Evolutionary conservation across 2,888 invertebrate genomes (phyloP).

Genomic region (Loripinus fragilis): DNA sequence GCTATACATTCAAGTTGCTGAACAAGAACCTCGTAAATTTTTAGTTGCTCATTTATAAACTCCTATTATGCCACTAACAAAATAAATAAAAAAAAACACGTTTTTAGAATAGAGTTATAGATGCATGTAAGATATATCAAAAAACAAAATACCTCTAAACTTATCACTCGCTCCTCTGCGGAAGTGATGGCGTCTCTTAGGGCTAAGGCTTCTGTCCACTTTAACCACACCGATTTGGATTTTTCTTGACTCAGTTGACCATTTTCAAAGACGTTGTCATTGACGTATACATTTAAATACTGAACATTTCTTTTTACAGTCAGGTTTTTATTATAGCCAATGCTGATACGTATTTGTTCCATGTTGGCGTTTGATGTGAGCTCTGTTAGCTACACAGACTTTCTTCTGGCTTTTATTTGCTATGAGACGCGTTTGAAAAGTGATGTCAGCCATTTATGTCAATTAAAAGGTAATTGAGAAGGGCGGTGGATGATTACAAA

Average conservation of each 20-base stretch:
- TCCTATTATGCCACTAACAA: too few relatives aligned
- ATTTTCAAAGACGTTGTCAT: constrained; percentile 26
- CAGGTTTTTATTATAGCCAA: constrained; percentile 30
- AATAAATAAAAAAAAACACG: too few relatives aligned
- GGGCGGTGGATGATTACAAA: too few relatives aligned
- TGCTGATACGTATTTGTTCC: constrained; percentile 10
- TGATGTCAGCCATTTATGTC: too few relatives aligned
- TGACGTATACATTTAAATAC: constrained; percentile 22
- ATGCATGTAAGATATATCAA: too few relatives aligned
- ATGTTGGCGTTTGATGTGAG: not conserved
- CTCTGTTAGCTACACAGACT: not conserved
- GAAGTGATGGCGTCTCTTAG: constrained; percentile 24
- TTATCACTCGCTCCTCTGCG: not conserved
- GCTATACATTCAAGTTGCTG: too few relatives aligned
- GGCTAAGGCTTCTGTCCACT: constrained; percentile 22
- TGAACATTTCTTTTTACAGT: constrained; percentile 11
- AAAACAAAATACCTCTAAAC: constrained; percentile 1
- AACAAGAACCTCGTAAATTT: too few relatives aligned
- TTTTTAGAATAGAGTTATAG: too few relatives aligned
- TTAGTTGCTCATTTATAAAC: too few relatives aligned
- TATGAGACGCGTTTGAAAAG: not conserved
- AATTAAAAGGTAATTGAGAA: too few relatives aligned
- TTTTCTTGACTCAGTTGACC: constrained; percentile 19
- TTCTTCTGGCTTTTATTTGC: not conserved
- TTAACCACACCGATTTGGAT: constrained; percentile 27